Evolutionary conservation across 2,888 invertebrate species (phyloP).

Genomic region (Drosophila kuntzei): DNA sequence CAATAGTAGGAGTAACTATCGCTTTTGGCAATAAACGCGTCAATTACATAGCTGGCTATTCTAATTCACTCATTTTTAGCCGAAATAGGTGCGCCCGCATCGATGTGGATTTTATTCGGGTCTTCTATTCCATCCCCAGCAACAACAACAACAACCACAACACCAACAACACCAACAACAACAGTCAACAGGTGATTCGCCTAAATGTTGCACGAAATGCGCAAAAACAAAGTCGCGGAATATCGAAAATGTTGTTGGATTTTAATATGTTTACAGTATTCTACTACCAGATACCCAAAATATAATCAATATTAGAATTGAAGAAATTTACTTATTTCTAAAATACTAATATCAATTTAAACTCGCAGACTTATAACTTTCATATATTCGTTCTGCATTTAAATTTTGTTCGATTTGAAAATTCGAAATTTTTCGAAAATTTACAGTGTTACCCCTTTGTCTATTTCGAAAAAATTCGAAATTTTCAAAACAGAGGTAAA

Average conservation of each 20-base stretch:
- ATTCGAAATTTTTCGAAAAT: too few species aligned
- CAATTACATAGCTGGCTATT: constrained; percentile 77
- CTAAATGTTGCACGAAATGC: constrained; percentile 76
- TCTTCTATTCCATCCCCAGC: constrained; percentile 34
- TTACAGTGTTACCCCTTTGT: too few species aligned
- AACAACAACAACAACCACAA: constrained; percentile 8
- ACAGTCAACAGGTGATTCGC: constrained; percentile 76
- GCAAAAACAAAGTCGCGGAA: constrained; percentile 73
- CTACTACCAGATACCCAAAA: constrained; percentile 23
- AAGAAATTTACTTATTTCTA: too few species aligned
- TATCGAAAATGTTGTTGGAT: constrained; percentile 55
- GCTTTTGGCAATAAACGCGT: constrained; percentile 70
- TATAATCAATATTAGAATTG: too few species aligned
- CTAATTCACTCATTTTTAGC: constrained; percentile 77
- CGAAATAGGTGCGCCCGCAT: constrained; percentile 70
- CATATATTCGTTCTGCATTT: too few species aligned
- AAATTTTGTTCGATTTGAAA: too few species aligned
- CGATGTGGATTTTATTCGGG: constrained; percentile 53
- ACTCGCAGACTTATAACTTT: too few species aligned
- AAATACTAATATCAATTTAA: too few species aligned
- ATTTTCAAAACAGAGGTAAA: too few species aligned
- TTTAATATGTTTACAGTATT: not conserved
- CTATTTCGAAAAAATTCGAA: too few species aligned
- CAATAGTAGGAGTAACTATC: constrained; percentile 29
- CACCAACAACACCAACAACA: constrained; percentile 35